phyloP scores from a whole-genome alignment of 2,797 vertebrate species.

The Eulemur coronatus region DNA sequence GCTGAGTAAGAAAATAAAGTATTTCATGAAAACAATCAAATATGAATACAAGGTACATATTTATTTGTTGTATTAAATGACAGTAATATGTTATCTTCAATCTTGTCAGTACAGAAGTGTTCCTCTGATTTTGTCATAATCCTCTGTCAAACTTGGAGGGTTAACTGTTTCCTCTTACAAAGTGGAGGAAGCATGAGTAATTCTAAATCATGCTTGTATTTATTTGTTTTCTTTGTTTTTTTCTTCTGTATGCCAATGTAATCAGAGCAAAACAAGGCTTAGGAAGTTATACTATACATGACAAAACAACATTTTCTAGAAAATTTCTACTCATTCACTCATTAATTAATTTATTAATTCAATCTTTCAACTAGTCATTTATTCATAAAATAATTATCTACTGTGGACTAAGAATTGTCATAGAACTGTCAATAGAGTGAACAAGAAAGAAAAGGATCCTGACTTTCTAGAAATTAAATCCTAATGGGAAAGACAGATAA shows the following conservation, averaged over 20 bases:
- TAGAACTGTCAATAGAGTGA: neutral
- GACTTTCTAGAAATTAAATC: neutral
- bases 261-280: neutral
- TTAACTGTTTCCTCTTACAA: neutral
- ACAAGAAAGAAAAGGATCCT: neutral
- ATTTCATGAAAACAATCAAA: neutral
- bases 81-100: neutral
- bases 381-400: neutral
- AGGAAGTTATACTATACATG: neutral
- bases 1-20: neutral
- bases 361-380: neutral
- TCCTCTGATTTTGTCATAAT: neutral
- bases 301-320: neutral
- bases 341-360: neutral
- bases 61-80: neutral
- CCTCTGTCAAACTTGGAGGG: neutral
- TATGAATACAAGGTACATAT: neutral
- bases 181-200: neutral
- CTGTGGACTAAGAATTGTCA: neutral
- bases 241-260: neutral
- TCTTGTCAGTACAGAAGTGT: neutral
- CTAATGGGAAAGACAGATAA: neutral
- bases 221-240: neutral
- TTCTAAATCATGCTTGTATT: neutral
- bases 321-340: neutral